Percentiles rank a stretch among this genome's conserved stretches.
phyloP scores from a whole-genome alignment of 2,113 vertebrate species.

The Alethe diademata region DNA sequence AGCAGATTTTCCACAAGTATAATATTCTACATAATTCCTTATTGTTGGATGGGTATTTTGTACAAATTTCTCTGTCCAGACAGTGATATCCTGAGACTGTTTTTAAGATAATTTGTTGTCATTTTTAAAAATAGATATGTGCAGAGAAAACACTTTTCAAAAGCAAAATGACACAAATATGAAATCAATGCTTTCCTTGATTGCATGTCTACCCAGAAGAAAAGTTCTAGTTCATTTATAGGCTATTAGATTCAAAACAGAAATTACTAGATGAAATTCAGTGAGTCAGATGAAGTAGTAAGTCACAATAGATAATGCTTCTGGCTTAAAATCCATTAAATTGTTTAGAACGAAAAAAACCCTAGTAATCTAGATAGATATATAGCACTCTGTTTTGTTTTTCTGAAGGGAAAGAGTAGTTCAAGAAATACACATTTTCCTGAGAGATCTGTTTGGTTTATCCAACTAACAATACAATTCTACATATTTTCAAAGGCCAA shows the following conservation, averaged over 20 bases:
- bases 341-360: background rate
- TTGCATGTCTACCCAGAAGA: conserved; percentile 19
- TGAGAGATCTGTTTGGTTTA: background rate
- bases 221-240: conserved; percentile 29
- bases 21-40: background rate
- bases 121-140: background rate
- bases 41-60: background rate
- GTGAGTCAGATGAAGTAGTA: conserved; percentile 3
- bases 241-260: background rate
- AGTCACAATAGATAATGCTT: background rate
- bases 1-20: background rate
- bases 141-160: background rate
- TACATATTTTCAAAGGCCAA: background rate
- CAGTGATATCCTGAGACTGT: background rate
- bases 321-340: background rate
- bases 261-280: conserved; percentile 10
- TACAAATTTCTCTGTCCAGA: background rate
- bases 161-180: background rate
- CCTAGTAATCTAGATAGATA: background rate
- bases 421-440: background rate
- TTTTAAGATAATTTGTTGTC: background rate
- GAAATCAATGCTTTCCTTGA: conserved; percentile 45
- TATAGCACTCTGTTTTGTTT: background rate
- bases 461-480: background rate
- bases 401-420: background rate